Evolutionary conservation across 1,140 invertebrate genomes (phyloP), one percentile per base, ranked within the genome.

Genomic region (Drosophila ercepeae): DNA sequence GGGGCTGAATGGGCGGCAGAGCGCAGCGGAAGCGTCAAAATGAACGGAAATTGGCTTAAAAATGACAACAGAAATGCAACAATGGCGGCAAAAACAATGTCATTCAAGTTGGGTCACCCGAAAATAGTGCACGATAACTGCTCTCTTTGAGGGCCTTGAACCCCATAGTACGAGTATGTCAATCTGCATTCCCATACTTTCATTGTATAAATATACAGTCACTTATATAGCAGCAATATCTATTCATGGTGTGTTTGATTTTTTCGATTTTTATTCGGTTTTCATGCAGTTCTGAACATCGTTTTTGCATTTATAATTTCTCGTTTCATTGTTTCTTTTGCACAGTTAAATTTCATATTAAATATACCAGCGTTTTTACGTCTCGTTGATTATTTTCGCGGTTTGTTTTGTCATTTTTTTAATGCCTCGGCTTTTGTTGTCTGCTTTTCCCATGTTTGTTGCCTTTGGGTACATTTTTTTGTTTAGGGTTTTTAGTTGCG

Each of bases 21-120:
- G 42, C 45, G 54, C 73, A 81, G 52, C 82, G 82, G 82, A 88
- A 81, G 77, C 82, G 83, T 88, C 82, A 88, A 88, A 88, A 88
- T 82, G 82, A 82, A 88, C 82, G 82, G 82, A 88, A 88, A 88
- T 88, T 88, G 82, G 82, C 82, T 88, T 88, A 88, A 88, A 88
- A 88, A 81, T 82, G 82, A 88, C 82, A 75, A 75, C 54, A 75
- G 69, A 76, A 81, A 51, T 59, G 63, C 73, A 88, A 58, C 76
- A 86, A 77, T 65, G 53, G 59, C 34, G 45, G 64, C 57, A 75
- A 68, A 53, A 67, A 50, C 77, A 67, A 72, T 55, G 49, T 23
- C 52, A 72, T 58, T 75, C 45, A 57, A 65, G 45, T 59, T 32
- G 39, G 39, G 16, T 42, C 19, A 48, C 42, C 60, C 55, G 51